Evolutionary conservation across 2,113 vertebrate species (phyloP).

Genomic region (Gallinago undulata): DNA sequence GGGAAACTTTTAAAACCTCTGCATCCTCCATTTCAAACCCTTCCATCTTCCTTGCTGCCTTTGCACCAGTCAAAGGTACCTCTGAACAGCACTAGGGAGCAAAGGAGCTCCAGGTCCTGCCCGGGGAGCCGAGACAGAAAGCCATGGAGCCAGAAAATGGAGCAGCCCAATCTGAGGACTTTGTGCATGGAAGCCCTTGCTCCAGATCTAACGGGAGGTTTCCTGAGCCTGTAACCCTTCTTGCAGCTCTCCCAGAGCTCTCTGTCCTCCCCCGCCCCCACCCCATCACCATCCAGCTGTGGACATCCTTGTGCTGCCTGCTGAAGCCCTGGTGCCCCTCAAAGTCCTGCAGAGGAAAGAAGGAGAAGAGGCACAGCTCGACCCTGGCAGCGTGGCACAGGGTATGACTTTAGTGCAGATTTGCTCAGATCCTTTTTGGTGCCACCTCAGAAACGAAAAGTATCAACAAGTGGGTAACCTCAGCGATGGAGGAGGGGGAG

Average conservation of each 20-base stretch:
- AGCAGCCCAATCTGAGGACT: background rate
- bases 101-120: background rate
- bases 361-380: accelerated
- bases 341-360: accelerated
- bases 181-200: background rate
- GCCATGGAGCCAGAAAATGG: background rate
- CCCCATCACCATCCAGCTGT: accelerated
- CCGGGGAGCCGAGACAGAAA: background rate
- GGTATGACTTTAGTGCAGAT: background rate
- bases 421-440: background rate
- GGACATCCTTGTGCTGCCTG: background rate
- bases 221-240: background rate
- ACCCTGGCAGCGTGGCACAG: background rate
- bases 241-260: background rate
- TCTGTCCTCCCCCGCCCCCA: background rate
- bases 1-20: background rate
- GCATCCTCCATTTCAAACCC: background rate
- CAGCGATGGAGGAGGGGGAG: accelerated
- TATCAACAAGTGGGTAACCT: background rate
- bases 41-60: background rate
- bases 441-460: background rate
- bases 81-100: background rate
- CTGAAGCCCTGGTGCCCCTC: background rate
- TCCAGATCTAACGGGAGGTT: background rate
- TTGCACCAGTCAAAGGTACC: background rate